Conservation (phyloP, 2,113 vertebrate genomes). For the Bungarus multicinctus region DNA sequence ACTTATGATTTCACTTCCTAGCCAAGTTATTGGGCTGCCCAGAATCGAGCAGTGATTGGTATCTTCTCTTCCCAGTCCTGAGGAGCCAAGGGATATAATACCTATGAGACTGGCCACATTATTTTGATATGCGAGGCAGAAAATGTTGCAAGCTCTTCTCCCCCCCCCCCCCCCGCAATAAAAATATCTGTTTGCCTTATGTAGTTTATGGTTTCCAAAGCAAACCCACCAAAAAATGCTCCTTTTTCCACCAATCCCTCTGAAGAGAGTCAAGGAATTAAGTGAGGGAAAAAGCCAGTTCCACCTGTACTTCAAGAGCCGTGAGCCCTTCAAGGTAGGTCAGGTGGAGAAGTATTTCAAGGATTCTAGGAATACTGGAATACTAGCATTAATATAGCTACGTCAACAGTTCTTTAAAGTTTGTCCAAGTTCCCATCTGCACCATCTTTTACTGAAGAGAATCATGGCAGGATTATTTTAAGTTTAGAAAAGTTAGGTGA, state of each 20-base stretch:
- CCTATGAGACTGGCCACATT: neutral
- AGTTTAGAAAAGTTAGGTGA: neutral
- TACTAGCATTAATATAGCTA: neutral
- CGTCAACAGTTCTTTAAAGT: neutral
- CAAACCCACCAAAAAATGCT: neutral
- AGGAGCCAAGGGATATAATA: neutral
- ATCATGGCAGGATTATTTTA: neutral
- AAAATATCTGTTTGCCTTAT: neutral
- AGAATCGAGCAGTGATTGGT: neutral
- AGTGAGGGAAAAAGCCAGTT: neutral
- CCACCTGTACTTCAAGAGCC: neutral
- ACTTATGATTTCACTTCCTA: conserved; percentile 6
- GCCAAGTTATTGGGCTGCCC: neutral
- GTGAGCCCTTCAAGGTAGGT: neutral
- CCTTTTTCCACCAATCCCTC: neutral
- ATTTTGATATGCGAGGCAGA: neutral
- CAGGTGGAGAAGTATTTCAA: neutral
- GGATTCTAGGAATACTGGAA: neutral
- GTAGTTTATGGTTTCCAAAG: neutral
- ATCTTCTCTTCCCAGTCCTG: neutral
- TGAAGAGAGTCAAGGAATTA: neutral
- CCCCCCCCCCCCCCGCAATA: neutral
- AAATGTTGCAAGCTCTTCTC: neutral
- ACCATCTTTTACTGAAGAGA: neutral
- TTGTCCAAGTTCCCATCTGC: neutral